Base-by-base conservation (phyloP, 2,888 invertebrate genomes). In the Pandemis corylana region DNA sequence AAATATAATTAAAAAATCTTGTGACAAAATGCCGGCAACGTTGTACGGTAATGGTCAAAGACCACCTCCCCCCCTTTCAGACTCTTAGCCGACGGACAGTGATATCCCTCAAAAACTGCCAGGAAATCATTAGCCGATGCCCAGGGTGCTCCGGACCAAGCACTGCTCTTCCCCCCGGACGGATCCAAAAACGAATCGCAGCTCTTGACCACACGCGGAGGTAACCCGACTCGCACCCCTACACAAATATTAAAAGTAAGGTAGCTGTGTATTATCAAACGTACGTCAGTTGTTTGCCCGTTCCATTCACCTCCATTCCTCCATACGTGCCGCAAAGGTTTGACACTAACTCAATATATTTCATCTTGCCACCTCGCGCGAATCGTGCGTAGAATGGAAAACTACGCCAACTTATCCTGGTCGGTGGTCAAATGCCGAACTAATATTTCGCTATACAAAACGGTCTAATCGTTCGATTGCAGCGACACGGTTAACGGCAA, bases 261-360 rank as follows among this genome's bases (percentile, higher is more conserved):
- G 12, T 41, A 71, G 36, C 71, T 64, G 68, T 64, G 12, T 6
- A 42, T 46, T 49, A 68, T 56, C 53, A 28, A 6, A 1, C 12
- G 2, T 62, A n/a, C 6, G 41, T n/a, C 28, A 12, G 44, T 64
- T 28, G 15, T 56, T 68, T 36, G 63, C 44, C 42, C 51, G 36
- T 62, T 44, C 69, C 64, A 61, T 44, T 41, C 46, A 46, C 46
- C 64, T 69, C 65, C 65, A 74, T 65, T 10, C 46, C 64, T 69
- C 65, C 65, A 74, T 65, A 65, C 59, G 64, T 68, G 64, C 66
- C 51, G n/a, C 36, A 41, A 9, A 72, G 56, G 46, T 46, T 62
- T 71, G 65, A 59, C 56, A 41, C 71, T 73, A 74, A 74, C 61
- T 66, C 69, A 70, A 74, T 74, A 70, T 70, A 28, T 51, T 51